Evolutionary conservation across 2,797 vertebrate genomes (phyloP), one percentile per base, ranked within the genome.

Genomic region (Hipposideros larvatus): DNA sequence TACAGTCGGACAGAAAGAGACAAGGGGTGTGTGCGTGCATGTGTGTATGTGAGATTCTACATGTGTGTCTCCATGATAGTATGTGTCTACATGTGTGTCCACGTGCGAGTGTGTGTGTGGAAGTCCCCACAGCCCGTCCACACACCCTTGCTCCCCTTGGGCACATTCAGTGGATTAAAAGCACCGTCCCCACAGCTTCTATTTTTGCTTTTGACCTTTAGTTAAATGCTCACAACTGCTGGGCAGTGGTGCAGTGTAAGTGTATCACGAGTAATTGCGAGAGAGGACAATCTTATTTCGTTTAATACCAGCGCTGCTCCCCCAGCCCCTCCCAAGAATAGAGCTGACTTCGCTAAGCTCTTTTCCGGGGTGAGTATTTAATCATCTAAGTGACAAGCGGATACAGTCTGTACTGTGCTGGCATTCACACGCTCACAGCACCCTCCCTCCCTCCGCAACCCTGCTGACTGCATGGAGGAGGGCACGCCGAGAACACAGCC

Each of bases 171-270:
- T 11, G 7, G 53, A 43, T 41, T 66, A 9, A 59, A 87, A 63
- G 61, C 46, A 5, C 68, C 65, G 31, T 92, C 59, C 75, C 65
- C 4, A 7, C 7, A 0, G 10, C 84, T 78, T 51, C 94, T 91
- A 18, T 89, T 94, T 96, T 83, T 92, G 87, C 70, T 77, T 11
- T 48, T 73, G 91, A 66, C 77, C 82, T 95, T 96, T 79, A 10
- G 18, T 34, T 48, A 84, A 53, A 53, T 2, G 28, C 80, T 90
- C 24, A 24, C 11, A 16, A 8, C 63, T 22, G 57, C 71, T 14
- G 94, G 84, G 86, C 85, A 0, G 26, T 4, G 48, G 77, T 19
- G 11, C 0, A 2, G 24, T 51, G 55, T 5, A 59, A 28, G 21
- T 41, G 55, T 14, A 16, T 63, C 71, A 11, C 0, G 0, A 37